phyloP scores from a whole-genome alignment of 2,888 invertebrate genomes.

The Laspeyria flexula region DNA sequence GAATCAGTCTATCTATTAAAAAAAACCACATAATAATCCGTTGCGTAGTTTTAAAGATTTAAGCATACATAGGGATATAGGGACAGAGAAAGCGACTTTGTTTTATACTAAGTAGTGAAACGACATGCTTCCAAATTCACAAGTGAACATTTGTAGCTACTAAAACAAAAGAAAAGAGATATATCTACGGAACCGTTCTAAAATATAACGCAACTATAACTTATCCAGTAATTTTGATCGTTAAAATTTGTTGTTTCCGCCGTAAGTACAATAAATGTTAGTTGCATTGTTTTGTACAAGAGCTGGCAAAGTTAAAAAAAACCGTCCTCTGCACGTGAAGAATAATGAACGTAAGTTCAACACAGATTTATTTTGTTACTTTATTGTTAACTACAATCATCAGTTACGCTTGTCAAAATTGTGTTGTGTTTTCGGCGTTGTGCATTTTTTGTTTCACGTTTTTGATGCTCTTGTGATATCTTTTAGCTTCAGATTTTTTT shows the following conservation, averaged over 20 bases:
- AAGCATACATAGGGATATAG: too few relatives aligned
- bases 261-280: slow-evolving; percentile 50
- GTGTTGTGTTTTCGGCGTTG: slow-evolving; percentile 24
- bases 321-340: slow-evolving; percentile 59
- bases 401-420: slow-evolving; percentile 46
- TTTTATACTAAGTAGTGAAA: too few relatives aligned
- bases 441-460: slow-evolving; percentile 23
- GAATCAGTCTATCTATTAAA: too few relatives aligned
- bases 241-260: slow-evolving; percentile 63
- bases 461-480: slow-evolving; percentile 2
- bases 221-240: slow-evolving; percentile 46
- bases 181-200: slow-evolving; percentile 25
- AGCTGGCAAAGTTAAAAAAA: slow-evolving; percentile 59
- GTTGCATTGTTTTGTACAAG: slow-evolving; percentile 57
- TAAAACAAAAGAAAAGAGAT: neutral
- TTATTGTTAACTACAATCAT: slow-evolving; percentile 33
- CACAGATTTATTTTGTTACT: slow-evolving; percentile 44
- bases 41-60: too few relatives aligned
- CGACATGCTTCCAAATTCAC: too few relatives aligned
- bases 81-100: too few relatives aligned
- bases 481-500: neutral
- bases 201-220: slow-evolving; percentile 15
- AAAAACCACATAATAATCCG: too few relatives aligned
- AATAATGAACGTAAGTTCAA: slow-evolving; percentile 52
- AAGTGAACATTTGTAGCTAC: neutral